Percentiles rank a stretch among this genome's conserved stretches.
These are phyloP conservation scores for Galeopterus variegatus DNA, from an alignment of 2,113 vertebrate genomes.

Conservation along the genomic window DNA sequence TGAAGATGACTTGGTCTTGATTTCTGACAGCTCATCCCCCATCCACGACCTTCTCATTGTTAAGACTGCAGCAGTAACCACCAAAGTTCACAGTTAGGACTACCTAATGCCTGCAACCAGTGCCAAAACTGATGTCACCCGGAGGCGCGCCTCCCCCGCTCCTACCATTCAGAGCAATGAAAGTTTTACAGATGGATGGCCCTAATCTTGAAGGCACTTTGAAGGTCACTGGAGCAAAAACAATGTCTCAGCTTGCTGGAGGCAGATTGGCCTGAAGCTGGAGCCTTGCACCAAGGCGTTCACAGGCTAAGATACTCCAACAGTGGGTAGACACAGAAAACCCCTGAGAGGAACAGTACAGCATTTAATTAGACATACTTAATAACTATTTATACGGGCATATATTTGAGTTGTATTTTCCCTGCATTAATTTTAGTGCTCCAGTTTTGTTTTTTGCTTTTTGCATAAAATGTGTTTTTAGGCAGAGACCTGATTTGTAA, in stretches of 20 bases:
- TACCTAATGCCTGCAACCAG: background rate
- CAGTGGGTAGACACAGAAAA: background rate
- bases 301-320: background rate
- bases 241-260: background rate
- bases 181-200: slow-evolving; percentile 61
- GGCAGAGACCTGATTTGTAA: background rate
- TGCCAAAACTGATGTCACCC: slow-evolving; percentile 27
- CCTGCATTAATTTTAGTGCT: background rate
- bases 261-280: background rate
- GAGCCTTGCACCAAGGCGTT: background rate
- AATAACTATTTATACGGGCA: background rate
- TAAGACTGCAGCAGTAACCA: background rate
- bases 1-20: background rate
- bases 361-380: background rate
- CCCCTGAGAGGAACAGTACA: background rate
- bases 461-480: background rate
- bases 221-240: slow-evolving; percentile 77
- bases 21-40: background rate
- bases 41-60: background rate
- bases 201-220: slow-evolving; percentile 63
- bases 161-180: background rate
- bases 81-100: background rate
- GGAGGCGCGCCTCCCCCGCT: background rate
- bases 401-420: background rate
- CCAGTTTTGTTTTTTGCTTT: background rate